A percentile compares a stretch with the other conserved stretches of the same genome.
Evolutionary conservation across 2,888 invertebrate species (phyloP).

Genomic region (Rhynchonema sp.): DNA sequence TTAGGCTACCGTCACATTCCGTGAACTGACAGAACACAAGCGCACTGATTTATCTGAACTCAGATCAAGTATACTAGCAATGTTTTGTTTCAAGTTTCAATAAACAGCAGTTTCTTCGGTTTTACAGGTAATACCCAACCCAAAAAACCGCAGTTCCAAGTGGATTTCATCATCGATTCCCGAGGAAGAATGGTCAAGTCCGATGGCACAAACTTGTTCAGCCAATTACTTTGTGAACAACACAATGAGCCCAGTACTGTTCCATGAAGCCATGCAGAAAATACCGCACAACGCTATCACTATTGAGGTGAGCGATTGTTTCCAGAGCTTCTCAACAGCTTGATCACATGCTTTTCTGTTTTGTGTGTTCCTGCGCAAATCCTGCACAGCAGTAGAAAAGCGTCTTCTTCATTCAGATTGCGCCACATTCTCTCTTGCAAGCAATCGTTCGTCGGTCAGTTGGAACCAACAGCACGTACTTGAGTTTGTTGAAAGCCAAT

Average conservation of each 20-base stretch:
- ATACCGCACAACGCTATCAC: slow-evolving; percentile 69
- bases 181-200: slow-evolving; percentile 52
- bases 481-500: slow-evolving; percentile 59
- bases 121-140: background rate
- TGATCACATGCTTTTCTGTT: no score
- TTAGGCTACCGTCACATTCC: no score
- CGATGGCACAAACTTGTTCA: slow-evolving; percentile 58
- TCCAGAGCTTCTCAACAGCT: no score
- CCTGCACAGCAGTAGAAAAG: no score
- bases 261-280: slow-evolving; percentile 55
- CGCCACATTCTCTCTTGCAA: slow-evolving; percentile 80
- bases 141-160: slow-evolving; percentile 40
- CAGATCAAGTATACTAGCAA: no score
- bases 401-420: slow-evolving; percentile 46
- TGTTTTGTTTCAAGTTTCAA: no score
- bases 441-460: slow-evolving; percentile 73
- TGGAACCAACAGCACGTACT: slow-evolving; percentile 49
- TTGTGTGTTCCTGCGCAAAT: no score
- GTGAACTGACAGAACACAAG: no score
- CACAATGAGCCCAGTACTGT: slow-evolving; percentile 25
- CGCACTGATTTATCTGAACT: no score
- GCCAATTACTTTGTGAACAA: slow-evolving; percentile 56
- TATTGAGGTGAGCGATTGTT: slow-evolving; percentile 41
- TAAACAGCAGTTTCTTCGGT: no score
- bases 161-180: slow-evolving; percentile 91